phyloP scores from a whole-genome alignment of 2,888 invertebrate species.

The Drosophila neonasuta region DNA sequence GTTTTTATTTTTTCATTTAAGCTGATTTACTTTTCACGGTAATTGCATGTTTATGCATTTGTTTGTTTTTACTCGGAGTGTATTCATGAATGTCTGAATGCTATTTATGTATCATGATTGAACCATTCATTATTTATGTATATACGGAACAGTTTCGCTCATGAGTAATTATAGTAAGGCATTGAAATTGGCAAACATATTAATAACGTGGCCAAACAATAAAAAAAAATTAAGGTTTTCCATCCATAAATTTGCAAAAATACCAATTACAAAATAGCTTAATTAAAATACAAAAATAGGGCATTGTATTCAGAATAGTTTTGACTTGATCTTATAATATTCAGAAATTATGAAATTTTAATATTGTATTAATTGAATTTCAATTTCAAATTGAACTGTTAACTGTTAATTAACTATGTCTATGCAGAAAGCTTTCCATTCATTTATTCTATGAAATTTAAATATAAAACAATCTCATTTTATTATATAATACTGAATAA shows the following conservation, averaged over 20 bases:
- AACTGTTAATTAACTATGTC: too few species aligned
- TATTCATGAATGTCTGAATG: constrained; percentile 5
- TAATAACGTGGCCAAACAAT: constrained; percentile 16
- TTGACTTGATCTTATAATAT: too few species aligned
- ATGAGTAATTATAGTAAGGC: constrained; percentile 1
- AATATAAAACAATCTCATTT: too few species aligned
- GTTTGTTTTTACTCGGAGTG: constrained; percentile 1
- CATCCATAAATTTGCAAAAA: background rate
- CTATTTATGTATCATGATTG: background rate
- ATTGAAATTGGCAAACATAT: background rate
- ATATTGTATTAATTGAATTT: too few species aligned
- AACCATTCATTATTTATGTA: constrained; percentile 6
- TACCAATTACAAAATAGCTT: background rate
- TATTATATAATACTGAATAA: too few species aligned
- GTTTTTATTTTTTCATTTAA: constrained; percentile 33
- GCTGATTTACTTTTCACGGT: constrained; percentile 43
- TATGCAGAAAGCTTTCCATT: too few species aligned
- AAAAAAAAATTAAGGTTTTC: background rate
- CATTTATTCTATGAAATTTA: too few species aligned
- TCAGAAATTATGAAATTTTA: too few species aligned
- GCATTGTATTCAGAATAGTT: too few species aligned
- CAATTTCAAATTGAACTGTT: too few species aligned
- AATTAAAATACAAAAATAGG: too few species aligned
- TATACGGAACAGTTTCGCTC: background rate
- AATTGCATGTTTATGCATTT: constrained; percentile 19